Evolutionary conservation across 2,797 vertebrate genomes (phyloP), one percentile per base, ranked within the genome.

Genomic region (Sebastes minor): DNA sequence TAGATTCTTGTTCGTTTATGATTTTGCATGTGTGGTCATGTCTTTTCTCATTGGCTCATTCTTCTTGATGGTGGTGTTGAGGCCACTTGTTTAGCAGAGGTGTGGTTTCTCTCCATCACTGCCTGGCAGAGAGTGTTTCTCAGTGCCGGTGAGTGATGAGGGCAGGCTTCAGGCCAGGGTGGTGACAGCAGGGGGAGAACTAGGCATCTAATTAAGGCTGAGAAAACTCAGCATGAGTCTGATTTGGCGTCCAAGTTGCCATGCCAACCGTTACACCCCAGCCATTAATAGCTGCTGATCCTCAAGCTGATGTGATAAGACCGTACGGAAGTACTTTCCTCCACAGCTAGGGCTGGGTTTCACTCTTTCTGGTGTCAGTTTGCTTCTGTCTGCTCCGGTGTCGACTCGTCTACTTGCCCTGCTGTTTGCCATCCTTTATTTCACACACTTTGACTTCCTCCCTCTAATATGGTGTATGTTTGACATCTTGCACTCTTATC

Each of bases 191-290:
- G 30, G 64, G 64, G 46, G 73, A 86, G 75, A 85, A 64, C 60
- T 6, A 74, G 77, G 75, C 71, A 6, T 84, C 82, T 92, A 89
- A 94, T 94, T 93, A 92, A 74, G 8, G 25, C 78, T 18, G 61
- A 86, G 76, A 78, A 88, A 84, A 85, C 83, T 86, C 90, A 2
- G 83, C 83, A 11, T 32, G 85, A 72, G 83, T 62, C 72, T 78
- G 79, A 85, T 85, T 80, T 42, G 27, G 84, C 75, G 7, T 89
- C 82, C 57, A 81, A 30, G 90, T 93, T 85, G 60, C 88, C 89
- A 87, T 92, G 86, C 75, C 81, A 60, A 92, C 89, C 8, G 78
- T 71, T 84, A 68, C 76, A 69, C 75, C 78, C 42, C 57, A 32
- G 68, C 55, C 73, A 71, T 86, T 87, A 84, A 72, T 69, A 79